Evolutionary conservation across 2,797 vertebrate genomes (phyloP).

Genomic region (Schizopygopsis pylzovi): DNA sequence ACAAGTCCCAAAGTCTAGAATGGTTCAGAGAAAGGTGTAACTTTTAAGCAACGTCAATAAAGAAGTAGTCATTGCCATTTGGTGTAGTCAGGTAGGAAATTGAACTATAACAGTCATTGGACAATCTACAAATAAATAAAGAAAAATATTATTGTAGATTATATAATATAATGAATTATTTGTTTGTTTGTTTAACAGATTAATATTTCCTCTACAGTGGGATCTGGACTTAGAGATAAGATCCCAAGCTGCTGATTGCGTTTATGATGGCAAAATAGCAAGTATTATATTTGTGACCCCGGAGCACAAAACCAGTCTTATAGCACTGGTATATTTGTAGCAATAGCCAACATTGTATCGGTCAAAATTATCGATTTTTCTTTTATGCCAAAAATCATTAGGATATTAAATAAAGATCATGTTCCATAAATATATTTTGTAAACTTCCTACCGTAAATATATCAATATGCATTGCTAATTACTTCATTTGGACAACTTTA

Average conservation of each 20-base stretch:
- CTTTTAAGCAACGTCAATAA: not conserved
- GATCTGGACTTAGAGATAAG: not conserved
- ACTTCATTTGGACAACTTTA: too few relatives aligned
- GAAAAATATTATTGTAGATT: too few relatives aligned
- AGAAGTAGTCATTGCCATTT: not conserved
- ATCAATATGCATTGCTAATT: too few relatives aligned
- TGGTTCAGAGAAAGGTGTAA: conserved; percentile 23
- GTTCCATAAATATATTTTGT: not conserved
- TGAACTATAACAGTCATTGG: not conserved
- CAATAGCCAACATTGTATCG: not conserved
- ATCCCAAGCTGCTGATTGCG: not conserved
- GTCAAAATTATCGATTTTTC: not conserved
- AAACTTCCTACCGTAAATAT: not conserved
- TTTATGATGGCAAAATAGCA: not conserved
- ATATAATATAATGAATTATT: too few relatives aligned
- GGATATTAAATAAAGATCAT: not conserved
- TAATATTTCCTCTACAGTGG: not conserved
- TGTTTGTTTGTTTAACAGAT: not conserved
- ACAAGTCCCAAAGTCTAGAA: conserved; percentile 69
- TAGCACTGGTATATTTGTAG: not conserved
- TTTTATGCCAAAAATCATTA: not conserved
- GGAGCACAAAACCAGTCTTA: too few relatives aligned
- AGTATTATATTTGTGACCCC: too few relatives aligned
- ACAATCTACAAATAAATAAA: not conserved
- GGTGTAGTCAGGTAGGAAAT: conserved; percentile 16